Base-by-base conservation (phyloP, 2,113 vertebrate genomes). In the Gymnocephalus cernua region DNA sequence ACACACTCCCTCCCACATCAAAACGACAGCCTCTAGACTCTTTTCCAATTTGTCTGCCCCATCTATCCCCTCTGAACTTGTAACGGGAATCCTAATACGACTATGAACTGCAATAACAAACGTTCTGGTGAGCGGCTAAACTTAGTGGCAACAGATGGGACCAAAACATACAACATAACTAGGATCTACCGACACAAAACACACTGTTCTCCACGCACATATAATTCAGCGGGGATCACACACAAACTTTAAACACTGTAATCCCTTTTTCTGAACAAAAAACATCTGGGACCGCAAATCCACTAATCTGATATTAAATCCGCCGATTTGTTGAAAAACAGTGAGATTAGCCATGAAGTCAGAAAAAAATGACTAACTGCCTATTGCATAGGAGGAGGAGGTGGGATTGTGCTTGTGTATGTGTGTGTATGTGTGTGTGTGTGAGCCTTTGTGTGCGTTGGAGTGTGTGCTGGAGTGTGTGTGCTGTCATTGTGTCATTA, bases 241-340 rank as follows among this genome's bases (percentile, higher is more conserved):
- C 95, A 87, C 92, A 97, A 98, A 97, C 96, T 97, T 97, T 96
- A 97, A 91, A 90, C 95, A 96, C 95, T 95, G 95, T 97, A 97
- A 98, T 98, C 97, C 97, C 97, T 97, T 99, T 98, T 94, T 97
- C 96, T 93, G 96, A 97, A 99, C 97, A 99, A 98, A 97, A 98
- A 99, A 98, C 98, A 99, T 99, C 97, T 98, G 97, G 97, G 96
- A 96, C 94, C 84, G 93, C 96, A 97, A 98, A 97, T 98, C 97
- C 97, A 96, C 95, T 99, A 99, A 99, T 99, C 98, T 99, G 96
- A 96, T 96, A 97, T 97, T 99, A 98, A 99, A 98, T 97, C 96
- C 97, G 86, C 93, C 93, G 96, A 98, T 99, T 98, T 98, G 97
- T 98, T 97, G 97, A 97, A 97, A 98, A 98, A 99, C 97, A 98